Conservation (phyloP, 2,797 vertebrate genomes). For the Siniperca scherzeri region DNA sequence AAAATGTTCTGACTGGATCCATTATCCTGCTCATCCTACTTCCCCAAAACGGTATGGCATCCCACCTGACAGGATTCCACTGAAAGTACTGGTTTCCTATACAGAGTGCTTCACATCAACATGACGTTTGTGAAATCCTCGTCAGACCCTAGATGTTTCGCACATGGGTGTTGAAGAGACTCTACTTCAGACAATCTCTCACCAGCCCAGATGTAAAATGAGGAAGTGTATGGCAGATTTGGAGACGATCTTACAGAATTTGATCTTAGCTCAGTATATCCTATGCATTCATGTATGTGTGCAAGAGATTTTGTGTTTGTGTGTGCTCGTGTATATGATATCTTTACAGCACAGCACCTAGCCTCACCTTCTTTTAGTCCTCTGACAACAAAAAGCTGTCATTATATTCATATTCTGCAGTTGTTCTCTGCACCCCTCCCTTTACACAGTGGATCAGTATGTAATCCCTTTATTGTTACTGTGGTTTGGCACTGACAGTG, state of each 20-base stretch:
- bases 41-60: constrained; percentile 44
- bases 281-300: background rate
- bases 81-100: background rate
- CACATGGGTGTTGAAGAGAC: background rate
- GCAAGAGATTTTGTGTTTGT: constrained; percentile 39
- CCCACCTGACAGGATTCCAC: constrained; percentile 57
- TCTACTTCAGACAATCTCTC: constrained; percentile 1
- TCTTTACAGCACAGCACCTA: constrained; percentile 44
- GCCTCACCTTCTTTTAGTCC: constrained; percentile 56
- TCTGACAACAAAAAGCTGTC: constrained; percentile 67
- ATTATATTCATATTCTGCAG: constrained; percentile 71
- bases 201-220: constrained; percentile 10
- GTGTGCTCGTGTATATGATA: constrained; percentile 37
- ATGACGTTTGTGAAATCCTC: constrained; percentile 14
- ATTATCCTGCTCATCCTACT: constrained; percentile 40
- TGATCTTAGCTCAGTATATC: constrained; percentile 7
- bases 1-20: background rate
- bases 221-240: constrained; percentile 12
- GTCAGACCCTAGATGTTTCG: constrained; percentile 16
- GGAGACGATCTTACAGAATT: constrained; percentile 4
- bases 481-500: constrained; percentile 57
- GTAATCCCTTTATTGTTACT: constrained; percentile 73
- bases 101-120: background rate
- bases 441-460: constrained; percentile 67
- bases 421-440: constrained; percentile 66